phyloP scores from a whole-genome alignment of 1,140 invertebrate genomes.

The Lepidurus apus region DNA sequence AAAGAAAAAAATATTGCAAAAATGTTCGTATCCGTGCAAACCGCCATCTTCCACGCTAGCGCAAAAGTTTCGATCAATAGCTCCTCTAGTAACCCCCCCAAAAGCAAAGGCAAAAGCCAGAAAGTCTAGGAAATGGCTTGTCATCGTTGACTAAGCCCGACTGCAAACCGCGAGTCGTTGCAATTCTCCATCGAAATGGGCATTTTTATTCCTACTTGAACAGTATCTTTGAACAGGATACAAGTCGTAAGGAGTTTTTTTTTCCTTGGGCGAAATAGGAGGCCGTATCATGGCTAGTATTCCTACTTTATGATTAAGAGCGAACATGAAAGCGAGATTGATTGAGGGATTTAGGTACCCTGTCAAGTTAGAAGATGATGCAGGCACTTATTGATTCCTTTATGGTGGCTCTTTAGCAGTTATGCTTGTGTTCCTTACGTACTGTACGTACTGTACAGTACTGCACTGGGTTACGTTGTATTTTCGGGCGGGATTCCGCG shows the following conservation, averaged over 20 bases:
- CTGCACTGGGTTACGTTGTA: background rate
- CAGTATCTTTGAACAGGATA: background rate
- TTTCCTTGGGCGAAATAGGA: background rate
- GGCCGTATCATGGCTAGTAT: background rate
- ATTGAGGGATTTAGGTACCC: slow-evolving; percentile 8
- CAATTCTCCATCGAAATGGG: background rate
- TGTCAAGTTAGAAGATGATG: slow-evolving; percentile 16
- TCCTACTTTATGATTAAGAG: background rate
- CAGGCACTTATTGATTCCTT: slow-evolving; percentile 21
- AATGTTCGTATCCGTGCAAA: background rate
- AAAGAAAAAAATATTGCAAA: too few species aligned
- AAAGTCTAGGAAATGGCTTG: background rate
- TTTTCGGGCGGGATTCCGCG: too few species aligned
- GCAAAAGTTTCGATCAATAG: slow-evolving; percentile 1
- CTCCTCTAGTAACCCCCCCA: background rate
- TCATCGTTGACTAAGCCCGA: slow-evolving; percentile 2
- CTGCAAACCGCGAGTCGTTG: slow-evolving; percentile 16
- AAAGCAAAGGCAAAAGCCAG: slow-evolving; percentile 10
- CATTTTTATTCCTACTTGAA: background rate
- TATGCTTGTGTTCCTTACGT: background rate
- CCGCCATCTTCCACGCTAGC: background rate
- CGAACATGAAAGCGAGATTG: slow-evolving; percentile 3
- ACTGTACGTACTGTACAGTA: too few species aligned
- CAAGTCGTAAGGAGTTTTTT: background rate
- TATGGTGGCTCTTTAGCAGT: slow-evolving; percentile 4